Evolutionary conservation across 2,113 vertebrate species (phyloP), one percentile per base, ranked within the genome.

Genomic region (Leiothrix lutea): DNA sequence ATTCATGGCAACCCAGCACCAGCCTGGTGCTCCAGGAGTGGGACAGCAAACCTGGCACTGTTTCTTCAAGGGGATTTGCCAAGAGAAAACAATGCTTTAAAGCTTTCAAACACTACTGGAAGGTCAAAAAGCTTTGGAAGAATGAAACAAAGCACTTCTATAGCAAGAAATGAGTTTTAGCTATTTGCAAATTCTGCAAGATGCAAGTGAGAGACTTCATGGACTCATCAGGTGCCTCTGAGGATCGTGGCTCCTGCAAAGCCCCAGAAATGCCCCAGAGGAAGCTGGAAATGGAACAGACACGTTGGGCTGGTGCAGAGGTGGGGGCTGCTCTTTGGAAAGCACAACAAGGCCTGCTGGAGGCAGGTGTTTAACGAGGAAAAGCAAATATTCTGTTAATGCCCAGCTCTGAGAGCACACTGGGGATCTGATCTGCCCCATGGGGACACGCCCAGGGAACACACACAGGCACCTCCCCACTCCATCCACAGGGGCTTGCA

Each of bases 391-490:
- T 42, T 47, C 24, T 11, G 12, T 1, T 1, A 14, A 65, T 9
- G 69, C 81, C 67, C 35, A 24, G 58, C 62, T 33, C 54, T 11
- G 31, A 0, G 0, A 23, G 26, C 51, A 10, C 42, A 44, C 1
- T 18, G 57, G 22, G 24, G 57, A 33, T 22, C 4, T 8, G 57
- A 33, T 22, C 4, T 8, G 23, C 14, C 11, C 2, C 5, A 26
- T 3, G 18, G 3, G 11, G 29, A 31, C 0, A 0, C 21, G 36
- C 31, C 45, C 47, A 2, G 1, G 4, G 2, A 13, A 24, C 28
- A 10, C 6, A 2, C 14, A 4, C 2, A 0, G 5, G 26, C 5
- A 1, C 16, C 65, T 42, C 51, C 48, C 48, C 19, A 4, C 29
- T 0, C 10, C 14, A 23, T 1, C 36, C 83, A 86, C 26, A 5